phyloP scores from a whole-genome alignment of 1,140 invertebrate species.

The Ectropis grisescens region DNA sequence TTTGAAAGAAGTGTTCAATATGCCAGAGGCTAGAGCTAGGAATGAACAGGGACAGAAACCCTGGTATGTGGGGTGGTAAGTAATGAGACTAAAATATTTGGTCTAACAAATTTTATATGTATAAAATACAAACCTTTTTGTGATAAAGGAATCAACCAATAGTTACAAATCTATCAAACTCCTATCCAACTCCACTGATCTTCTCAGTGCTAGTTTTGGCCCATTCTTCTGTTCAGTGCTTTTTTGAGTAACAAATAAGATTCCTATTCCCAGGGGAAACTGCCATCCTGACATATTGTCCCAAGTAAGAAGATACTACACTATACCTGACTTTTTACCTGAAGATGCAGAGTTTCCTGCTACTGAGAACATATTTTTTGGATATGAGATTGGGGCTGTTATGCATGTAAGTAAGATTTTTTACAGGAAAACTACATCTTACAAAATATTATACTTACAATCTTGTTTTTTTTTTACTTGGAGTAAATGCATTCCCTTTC shows the following conservation, averaged over 20 bases:
- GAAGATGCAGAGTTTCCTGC: slow-evolving; percentile 88
- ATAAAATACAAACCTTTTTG: too few relatives aligned
- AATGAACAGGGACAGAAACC: slow-evolving; percentile 75
- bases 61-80: slow-evolving; percentile 95
- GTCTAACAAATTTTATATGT: too few relatives aligned
- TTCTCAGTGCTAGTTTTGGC: too few relatives aligned
- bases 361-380: slow-evolving; percentile 95
- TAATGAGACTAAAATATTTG: too few relatives aligned
- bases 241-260: too few relatives aligned
- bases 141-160: too few relatives aligned
- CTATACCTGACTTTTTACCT: slow-evolving; percentile 89
- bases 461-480: slow-evolving; percentile 38
- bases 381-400: slow-evolving; percentile 90
- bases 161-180: too few relatives aligned
- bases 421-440: slow-evolving; percentile 1
- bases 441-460: slow-evolving; percentile 18
- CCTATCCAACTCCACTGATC: too few relatives aligned
- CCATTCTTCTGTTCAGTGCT: too few relatives aligned
- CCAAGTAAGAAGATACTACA: slow-evolving; percentile 84
- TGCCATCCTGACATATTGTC: slow-evolving; percentile 85
- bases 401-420: slow-evolving; percentile 94
- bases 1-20: slow-evolving; percentile 83
- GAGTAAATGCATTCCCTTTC: too few relatives aligned
- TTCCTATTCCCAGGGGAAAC: slow-evolving; percentile 86
- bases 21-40: slow-evolving; percentile 76